A percentile compares a stretch with the other conserved stretches of the same genome.
These are phyloP conservation scores for Chrysolina oricalcia DNA, from an alignment of 2,888 invertebrate genomes.

Conservation along the genomic window DNA sequence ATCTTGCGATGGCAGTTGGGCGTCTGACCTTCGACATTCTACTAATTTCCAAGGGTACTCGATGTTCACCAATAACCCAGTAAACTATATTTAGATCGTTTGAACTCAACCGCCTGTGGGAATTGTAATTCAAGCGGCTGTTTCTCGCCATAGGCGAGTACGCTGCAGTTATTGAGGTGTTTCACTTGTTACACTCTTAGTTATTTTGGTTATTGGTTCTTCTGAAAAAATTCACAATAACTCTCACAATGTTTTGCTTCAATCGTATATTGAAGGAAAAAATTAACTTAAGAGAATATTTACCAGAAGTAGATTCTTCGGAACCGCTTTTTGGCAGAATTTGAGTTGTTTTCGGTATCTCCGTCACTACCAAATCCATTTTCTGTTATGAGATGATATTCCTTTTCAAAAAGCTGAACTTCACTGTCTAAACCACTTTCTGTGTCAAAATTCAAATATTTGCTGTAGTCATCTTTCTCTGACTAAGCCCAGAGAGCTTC, in stretches of 20 bases:
- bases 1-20: too few relatives aligned
- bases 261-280: not conserved
- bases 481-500: constrained; percentile 10
- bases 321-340: constrained; percentile 10
- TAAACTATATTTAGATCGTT: too few relatives aligned
- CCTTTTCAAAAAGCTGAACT: constrained; percentile 24
- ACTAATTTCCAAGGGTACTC: too few relatives aligned
- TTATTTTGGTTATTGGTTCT: not conserved
- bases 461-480: constrained; percentile 14
- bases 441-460: constrained; percentile 25
- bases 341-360: constrained; percentile 14
- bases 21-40: too few relatives aligned
- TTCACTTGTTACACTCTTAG: too few relatives aligned
- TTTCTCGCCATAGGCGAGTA: too few relatives aligned
- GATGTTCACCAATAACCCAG: too few relatives aligned
- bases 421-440: constrained; percentile 23
- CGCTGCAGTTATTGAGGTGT: too few relatives aligned
- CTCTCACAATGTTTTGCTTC: not conserved
- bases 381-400: constrained; percentile 26
- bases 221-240: constrained; percentile 1
- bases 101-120: too few relatives aligned
- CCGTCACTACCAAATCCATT: constrained; percentile 18
- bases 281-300: not conserved
- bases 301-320: constrained; percentile 23
- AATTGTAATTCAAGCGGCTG: too few relatives aligned